These are phyloP conservation scores for Melanostoma scalare DNA, from an alignment of 2,888 invertebrate genomes.

Conservation along the genomic window DNA sequence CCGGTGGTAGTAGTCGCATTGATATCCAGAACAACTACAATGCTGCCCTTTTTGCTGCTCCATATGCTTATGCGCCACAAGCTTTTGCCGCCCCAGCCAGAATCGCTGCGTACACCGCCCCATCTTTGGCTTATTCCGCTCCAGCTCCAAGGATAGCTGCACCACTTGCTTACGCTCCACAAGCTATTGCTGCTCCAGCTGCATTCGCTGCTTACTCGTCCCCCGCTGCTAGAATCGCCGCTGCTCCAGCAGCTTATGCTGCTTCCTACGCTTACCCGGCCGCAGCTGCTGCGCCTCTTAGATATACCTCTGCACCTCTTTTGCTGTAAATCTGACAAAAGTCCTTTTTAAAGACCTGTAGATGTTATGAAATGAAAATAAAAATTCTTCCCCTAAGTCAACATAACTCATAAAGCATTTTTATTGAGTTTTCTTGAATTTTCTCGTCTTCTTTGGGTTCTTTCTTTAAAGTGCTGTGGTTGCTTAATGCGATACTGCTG, in stretches of 20 bases:
- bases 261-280: conserved; percentile 46
- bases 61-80: conserved; percentile 82
- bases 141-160: conserved; percentile 35
- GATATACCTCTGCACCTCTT: conserved; percentile 74
- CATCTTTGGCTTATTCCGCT: conserved; percentile 74
- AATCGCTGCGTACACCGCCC: conserved; percentile 73
- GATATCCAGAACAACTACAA: conserved; percentile 68
- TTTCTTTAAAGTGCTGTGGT: conserved; percentile 24
- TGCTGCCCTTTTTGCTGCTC: conserved; percentile 75
- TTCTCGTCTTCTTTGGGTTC: not conserved
- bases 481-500: not conserved
- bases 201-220: conserved; percentile 20
- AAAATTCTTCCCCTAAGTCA: conserved; percentile 14
- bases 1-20: conserved; percentile 58
- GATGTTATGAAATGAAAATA: conserved; percentile 38
- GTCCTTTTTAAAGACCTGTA: conserved; percentile 4
- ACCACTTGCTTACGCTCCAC: conserved; percentile 14
- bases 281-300: conserved; percentile 36
- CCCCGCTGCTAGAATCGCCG: not conserved
- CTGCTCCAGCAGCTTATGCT: conserved; percentile 33
- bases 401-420: conserved; percentile 14
- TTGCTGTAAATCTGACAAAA: conserved; percentile 45
- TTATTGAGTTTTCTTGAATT: conserved; percentile 25
- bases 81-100: conserved; percentile 79
- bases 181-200: conserved; percentile 43